Percentiles rank a stretch among this genome's conserved stretches.
phyloP scores from a whole-genome alignment of 2,888 invertebrate species.

The Phengaris arion region DNA sequence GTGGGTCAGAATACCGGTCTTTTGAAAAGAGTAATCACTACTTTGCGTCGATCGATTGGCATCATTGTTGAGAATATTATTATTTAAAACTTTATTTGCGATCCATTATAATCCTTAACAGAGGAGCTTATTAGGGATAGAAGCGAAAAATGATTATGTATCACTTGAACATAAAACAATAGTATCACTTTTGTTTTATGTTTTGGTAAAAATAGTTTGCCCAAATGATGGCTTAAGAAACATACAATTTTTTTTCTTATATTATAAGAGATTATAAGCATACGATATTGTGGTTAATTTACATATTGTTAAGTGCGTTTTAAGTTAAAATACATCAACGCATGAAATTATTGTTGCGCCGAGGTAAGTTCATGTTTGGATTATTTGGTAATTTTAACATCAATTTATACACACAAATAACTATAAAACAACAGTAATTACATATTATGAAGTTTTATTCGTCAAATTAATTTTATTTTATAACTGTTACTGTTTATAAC shows the following conservation, averaged over 20 bases:
- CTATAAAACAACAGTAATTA: not conserved
- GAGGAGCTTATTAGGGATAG: not conserved
- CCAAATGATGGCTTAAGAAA: too few species aligned
- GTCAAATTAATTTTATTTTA: not conserved
- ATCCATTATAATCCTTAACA: not conserved
- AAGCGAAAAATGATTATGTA: not conserved
- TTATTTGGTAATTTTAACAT: too few species aligned
- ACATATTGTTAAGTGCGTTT: too few species aligned
- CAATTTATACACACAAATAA: not conserved
- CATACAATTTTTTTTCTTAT: too few species aligned
- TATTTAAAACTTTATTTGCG: constrained; percentile 22
- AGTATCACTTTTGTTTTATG: not conserved
- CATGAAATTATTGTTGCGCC: too few species aligned
- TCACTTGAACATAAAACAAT: not conserved
- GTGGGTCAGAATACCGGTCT: constrained; percentile 79
- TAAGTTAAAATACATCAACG: too few species aligned
- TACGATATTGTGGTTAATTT: too few species aligned
- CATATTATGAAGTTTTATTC: not conserved
- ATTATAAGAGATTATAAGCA: too few species aligned
- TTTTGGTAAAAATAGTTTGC: not conserved
- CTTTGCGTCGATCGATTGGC: constrained; percentile 75
- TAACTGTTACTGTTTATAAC: not conserved
- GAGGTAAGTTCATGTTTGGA: too few species aligned
- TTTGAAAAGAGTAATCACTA: constrained; percentile 78
- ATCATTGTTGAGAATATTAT: constrained; percentile 56